Evolutionary conservation across 30 jellyfish, hydroid and myxozoan genomes (phyloP).

Genomic region (Calvadosia cruxmelitensis): DNA sequence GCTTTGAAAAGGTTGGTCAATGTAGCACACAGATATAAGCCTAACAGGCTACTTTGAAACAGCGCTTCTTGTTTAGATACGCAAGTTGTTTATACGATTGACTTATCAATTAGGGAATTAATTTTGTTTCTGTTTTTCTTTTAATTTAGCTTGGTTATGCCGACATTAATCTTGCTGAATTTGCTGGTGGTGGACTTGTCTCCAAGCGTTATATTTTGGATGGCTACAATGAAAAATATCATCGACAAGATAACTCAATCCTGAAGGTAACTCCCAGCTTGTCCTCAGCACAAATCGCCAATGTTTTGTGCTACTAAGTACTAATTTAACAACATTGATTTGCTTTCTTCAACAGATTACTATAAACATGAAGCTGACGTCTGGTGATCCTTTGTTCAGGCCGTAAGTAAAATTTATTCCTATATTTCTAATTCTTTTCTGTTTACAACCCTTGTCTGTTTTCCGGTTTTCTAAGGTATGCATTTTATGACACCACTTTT

Average conservation of each 20-base stretch:
- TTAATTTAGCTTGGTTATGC: conserved; percentile 99
- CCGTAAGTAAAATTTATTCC: conserved; percentile 41
- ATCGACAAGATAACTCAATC: conserved; percentile 90
- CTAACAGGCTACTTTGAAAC: too few relatives aligned
- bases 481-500: too few relatives aligned
- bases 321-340: not conserved
- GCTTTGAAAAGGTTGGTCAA: not conserved
- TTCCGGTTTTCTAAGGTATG: too few relatives aligned
- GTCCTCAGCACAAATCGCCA: too few relatives aligned
- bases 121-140: too few relatives aligned
- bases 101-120: too few relatives aligned
- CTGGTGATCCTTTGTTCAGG: conserved; percentile 94
- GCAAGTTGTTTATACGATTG: too few relatives aligned
- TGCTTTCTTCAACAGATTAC: conserved; percentile 27
- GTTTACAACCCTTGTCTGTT: too few relatives aligned
- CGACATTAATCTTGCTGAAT: conserved; percentile 84
- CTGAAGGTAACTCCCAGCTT: conserved; percentile 73
- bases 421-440: not conserved
- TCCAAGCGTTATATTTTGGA: conserved; percentile 82
- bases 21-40: too few relatives aligned
- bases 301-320: not conserved
- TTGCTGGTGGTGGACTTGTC: conserved; percentile 89
- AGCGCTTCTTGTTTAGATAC: too few relatives aligned
- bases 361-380: conserved; percentile 58
- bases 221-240: conserved; percentile 72